A percentile compares a stretch with the other conserved stretches of the same genome.
Evolutionary conservation across 2,113 vertebrate species (phyloP).

Genomic region (Callionymus lyra): DNA sequence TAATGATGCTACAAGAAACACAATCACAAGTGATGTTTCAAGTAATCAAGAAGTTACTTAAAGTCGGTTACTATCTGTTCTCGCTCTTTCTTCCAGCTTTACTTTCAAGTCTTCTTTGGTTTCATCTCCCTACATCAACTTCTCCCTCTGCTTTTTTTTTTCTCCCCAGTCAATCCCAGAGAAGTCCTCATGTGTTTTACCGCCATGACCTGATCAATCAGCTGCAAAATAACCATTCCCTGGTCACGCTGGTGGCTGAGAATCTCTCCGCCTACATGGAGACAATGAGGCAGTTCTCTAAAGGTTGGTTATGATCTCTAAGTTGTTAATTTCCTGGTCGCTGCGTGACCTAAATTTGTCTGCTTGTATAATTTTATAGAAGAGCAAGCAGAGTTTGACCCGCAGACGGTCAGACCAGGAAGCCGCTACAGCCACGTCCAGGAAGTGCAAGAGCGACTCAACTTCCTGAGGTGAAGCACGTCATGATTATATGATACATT

Average conservation of each 20-base stretch:
- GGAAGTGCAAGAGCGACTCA: conserved; percentile 95
- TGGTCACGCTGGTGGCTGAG: conserved; percentile 95
- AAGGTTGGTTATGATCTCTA: conserved; percentile 60
- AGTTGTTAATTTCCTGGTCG: too few species aligned
- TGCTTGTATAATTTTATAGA: conserved; percentile 31
- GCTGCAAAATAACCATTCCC: conserved; percentile 96
- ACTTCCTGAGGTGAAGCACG: conserved; percentile 81
- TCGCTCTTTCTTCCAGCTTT: conserved; percentile 1
- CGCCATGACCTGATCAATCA: conserved; percentile 99
- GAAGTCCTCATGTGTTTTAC: conserved; percentile 97
- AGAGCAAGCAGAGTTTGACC: conserved; percentile 96
- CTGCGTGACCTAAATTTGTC: neutral
- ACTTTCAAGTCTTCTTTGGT: conserved; percentile 5
- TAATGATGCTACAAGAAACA: conserved; percentile 33
- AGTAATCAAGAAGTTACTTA: conserved; percentile 8
- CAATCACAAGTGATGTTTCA: conserved; percentile 22
- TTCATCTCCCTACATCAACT: conserved; percentile 4
- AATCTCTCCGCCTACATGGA: conserved; percentile 99
- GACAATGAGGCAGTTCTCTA: conserved; percentile 92
- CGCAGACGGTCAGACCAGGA: conserved; percentile 91
- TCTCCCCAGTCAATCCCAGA: conserved; percentile 85
- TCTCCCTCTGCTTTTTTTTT: neutral
- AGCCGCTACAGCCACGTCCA: conserved; percentile 98
- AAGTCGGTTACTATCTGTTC: conserved; percentile 3
- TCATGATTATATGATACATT: neutral